phyloP scores from a whole-genome alignment of 1,140 invertebrate species.

The Propsilocerus akamusi region DNA sequence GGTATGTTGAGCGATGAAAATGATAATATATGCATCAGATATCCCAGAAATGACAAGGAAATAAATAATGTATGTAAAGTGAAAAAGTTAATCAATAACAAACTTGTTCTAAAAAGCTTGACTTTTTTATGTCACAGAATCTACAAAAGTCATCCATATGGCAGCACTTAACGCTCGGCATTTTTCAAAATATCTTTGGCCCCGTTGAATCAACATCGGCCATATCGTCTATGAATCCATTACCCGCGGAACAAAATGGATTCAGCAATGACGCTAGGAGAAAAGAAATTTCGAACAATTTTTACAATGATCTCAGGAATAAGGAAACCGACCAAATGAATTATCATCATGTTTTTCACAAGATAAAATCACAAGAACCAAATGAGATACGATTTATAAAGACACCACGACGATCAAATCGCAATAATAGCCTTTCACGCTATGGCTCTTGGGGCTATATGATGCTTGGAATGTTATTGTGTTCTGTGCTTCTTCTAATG shows the following conservation, averaged over 20 bases:
- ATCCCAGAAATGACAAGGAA: conserved; percentile 9
- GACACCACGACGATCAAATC: conserved; percentile 15
- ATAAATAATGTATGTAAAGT: not conserved
- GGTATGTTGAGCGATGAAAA: conserved; percentile 29
- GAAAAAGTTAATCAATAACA: not conserved
- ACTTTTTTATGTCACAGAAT: not conserved
- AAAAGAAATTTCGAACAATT: conserved; percentile 7
- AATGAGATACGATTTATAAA: conserved; percentile 10
- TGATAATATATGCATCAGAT: conserved; percentile 23
- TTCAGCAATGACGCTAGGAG: not conserved
- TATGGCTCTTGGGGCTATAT: conserved; percentile 45
- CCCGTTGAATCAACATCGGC: not conserved
- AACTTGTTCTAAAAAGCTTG: not conserved
- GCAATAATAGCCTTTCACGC: conserved; percentile 29
- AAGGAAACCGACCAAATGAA: conserved; percentile 6
- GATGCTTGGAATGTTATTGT: conserved; percentile 40
- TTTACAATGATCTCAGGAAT: conserved; percentile 8
- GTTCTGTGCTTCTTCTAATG: conserved; percentile 39
- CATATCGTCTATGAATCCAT: not conserved
- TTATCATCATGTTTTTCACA: conserved; percentile 6
- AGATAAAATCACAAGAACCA: not conserved
- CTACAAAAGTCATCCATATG: not conserved
- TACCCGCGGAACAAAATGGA: not conserved
- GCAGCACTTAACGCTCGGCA: not conserved
- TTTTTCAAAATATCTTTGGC: not conserved